Evolutionary conservation across 1,140 invertebrate genomes (phyloP).

Genomic region (Hylyphantes graminicola): DNA sequence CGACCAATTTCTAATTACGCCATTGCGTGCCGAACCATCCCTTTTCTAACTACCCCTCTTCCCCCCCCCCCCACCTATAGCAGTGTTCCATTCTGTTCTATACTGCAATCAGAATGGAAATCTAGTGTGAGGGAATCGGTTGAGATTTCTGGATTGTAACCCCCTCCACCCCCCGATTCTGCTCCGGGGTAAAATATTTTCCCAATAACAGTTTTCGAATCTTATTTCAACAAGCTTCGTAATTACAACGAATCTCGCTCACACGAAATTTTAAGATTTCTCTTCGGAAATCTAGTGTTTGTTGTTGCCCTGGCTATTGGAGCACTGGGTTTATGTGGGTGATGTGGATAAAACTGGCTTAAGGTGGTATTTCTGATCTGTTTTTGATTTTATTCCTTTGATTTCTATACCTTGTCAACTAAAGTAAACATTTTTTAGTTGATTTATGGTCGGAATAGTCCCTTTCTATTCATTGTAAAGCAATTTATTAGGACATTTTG

Average conservation of each 20-base stretch:
- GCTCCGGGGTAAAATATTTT: slow-evolving; percentile 55
- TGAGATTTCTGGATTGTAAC: slow-evolving; percentile 17
- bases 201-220: slow-evolving; percentile 61
- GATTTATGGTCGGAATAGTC: too few species aligned
- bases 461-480: too few species aligned
- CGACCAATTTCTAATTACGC: slow-evolving; percentile 59
- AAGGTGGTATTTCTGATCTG: neutral
- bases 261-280: slow-evolving; percentile 60
- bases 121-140: slow-evolving; percentile 30
- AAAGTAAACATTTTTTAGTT: too few species aligned
- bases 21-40: slow-evolving; percentile 49
- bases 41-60: too few species aligned
- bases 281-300: slow-evolving; percentile 44
- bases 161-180: neutral
- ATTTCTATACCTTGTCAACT: too few species aligned
- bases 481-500: too few species aligned
- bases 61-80: slow-evolving; percentile 21
- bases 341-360: slow-evolving; percentile 4
- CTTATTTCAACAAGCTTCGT: slow-evolving; percentile 61
- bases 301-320: slow-evolving; percentile 56
- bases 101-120: slow-evolving; percentile 49
- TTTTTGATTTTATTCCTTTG: too few species aligned
- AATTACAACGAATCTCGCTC: slow-evolving; percentile 54
- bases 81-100: too few species aligned
- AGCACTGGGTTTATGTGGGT: slow-evolving; percentile 4